phyloP scores from a whole-genome alignment of 2,797 vertebrate species.

The Peromyscus attwateri region DNA sequence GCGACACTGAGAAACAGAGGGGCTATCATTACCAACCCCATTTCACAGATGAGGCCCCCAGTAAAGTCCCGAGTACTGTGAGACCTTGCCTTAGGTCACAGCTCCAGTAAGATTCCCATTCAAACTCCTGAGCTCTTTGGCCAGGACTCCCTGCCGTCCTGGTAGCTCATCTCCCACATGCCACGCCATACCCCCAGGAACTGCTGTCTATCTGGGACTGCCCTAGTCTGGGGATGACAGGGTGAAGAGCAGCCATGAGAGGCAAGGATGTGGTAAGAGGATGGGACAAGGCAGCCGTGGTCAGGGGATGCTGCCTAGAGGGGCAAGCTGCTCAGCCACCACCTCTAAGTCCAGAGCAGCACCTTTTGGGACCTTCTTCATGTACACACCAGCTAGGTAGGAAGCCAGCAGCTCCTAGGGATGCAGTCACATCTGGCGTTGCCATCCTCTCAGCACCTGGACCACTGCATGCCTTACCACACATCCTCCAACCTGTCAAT shows the following conservation, averaged over 20 bases:
- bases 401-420: background rate
- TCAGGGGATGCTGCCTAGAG: background rate
- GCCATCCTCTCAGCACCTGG: background rate
- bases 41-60: background rate
- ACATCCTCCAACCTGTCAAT: background rate
- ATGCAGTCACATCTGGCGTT: background rate
- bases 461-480: background rate
- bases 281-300: background rate
- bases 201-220: background rate
- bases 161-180: background rate
- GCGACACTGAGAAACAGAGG: background rate
- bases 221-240: background rate
- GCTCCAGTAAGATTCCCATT: background rate
- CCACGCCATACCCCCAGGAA: background rate
- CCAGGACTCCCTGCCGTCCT: background rate
- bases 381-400: background rate
- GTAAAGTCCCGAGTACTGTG: background rate
- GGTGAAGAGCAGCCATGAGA: background rate
- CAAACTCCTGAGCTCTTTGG: background rate
- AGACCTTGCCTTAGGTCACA: background rate
- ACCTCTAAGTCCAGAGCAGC: background rate
- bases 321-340: background rate
- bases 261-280: background rate
- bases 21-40: constrained; percentile 1
- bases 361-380: background rate